A percentile compares a stretch with the other conserved stretches of the same genome.
These are phyloP conservation scores for Scolopax bukidnonensis DNA, from an alignment of 2,797 vertebrate species.

Conservation along the genomic window DNA sequence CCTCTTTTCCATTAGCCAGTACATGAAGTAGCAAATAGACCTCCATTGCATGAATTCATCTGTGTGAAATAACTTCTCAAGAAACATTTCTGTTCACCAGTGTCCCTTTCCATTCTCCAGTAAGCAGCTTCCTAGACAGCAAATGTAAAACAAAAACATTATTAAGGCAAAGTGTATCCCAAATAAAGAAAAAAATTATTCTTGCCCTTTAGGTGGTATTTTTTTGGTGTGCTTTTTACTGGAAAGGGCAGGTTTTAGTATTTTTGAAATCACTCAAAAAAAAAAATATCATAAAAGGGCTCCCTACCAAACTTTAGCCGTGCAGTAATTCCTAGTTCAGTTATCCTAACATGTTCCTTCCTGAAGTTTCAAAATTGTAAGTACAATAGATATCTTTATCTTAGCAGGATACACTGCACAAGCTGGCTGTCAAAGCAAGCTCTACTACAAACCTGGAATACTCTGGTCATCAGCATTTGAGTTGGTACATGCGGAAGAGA, in stretches of 20 bases:
- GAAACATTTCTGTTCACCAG: neutral
- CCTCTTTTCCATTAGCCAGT: neutral
- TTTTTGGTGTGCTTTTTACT: neutral
- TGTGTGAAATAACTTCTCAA: neutral
- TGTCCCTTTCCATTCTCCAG: neutral
- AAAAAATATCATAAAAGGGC: fast-evolving
- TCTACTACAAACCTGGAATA: neutral
- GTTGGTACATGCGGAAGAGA: neutral
- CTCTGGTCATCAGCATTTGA: neutral
- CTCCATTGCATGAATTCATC: neutral
- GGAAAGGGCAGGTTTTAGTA: neutral
- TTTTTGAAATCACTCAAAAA: neutral
- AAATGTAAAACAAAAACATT: neutral
- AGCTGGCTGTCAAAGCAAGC: neutral
- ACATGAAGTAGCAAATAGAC: neutral
- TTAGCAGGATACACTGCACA: neutral
- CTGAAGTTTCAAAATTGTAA: neutral
- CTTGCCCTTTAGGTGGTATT: neutral
- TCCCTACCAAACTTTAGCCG: neutral
- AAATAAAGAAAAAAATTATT: neutral
- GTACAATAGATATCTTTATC: neutral
- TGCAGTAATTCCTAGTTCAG: neutral
- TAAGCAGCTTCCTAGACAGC: neutral
- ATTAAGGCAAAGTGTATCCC: neutral
- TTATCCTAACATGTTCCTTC: neutral